A percentile compares a stretch with the other conserved stretches of the same genome.
These are phyloP conservation scores for Synergus itoensis DNA, from an alignment of 2,888 invertebrate genomes.

Conservation along the genomic window DNA sequence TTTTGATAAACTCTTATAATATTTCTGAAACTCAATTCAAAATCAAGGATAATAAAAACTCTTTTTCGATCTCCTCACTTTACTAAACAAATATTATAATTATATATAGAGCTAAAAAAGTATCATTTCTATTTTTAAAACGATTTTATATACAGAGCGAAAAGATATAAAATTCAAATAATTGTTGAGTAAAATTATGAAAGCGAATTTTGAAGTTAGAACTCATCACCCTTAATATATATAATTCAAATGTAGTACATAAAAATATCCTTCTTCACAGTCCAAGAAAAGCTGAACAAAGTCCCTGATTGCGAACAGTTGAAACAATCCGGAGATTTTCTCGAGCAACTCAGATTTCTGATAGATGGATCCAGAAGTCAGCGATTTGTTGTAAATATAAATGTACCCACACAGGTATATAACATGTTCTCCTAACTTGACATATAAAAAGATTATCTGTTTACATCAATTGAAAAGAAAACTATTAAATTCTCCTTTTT, in stretches of 20 bases:
- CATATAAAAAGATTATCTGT: neutral
- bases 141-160: no score
- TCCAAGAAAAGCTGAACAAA: conserved; percentile 71
- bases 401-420: conserved; percentile 70
- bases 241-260: no score
- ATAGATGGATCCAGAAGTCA: conserved; percentile 72
- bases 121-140: no score
- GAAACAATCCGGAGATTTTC: conserved; percentile 69
- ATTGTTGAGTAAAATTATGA: no score
- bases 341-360: conserved; percentile 73
- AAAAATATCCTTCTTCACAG: conserved; percentile 54
- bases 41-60: no score
- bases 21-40: neutral
- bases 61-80: no score
- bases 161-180: no score
- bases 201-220: no score
- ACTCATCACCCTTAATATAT: no score
- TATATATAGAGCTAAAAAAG: no score
- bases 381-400: conserved; percentile 75
- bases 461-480: neutral
- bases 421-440: neutral
- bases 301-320: conserved; percentile 67
- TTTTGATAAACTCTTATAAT: neutral
- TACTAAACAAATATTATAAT: no score
- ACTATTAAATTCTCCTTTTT: neutral